Evolutionary conservation across 2,888 invertebrate genomes (phyloP), one percentile per base, ranked within the genome.

Genomic region (Acrocyrtus sp.): DNA sequence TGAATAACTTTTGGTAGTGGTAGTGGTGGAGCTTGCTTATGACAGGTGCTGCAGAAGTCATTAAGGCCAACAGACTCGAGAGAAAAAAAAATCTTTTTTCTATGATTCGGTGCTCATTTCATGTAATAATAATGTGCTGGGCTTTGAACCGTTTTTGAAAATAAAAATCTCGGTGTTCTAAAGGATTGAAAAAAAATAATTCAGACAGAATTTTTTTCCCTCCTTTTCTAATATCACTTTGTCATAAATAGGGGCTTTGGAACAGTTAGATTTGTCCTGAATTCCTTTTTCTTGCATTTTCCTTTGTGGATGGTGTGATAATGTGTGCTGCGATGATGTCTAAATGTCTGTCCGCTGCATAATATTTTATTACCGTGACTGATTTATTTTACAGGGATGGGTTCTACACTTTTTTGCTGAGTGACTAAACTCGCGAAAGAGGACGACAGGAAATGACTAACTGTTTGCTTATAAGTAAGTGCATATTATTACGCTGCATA

Each of bases 231-330:
- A 48, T 58, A 34, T 48, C 34, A 61, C 45, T 61, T 19, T 63
- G 34, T 57, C 15, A 3, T 27, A 10, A 45, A 21, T 19, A 48
- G 17, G 43, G 50, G 51, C 21, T 62, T 58, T 72, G 62, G 63
- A 72, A 72, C 70, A 72, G 70, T 72, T 72, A 72, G 34, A 65
- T 58, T 53, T 45, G 70, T 63, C 70, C 70, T 63, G 63, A 72
- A 58, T 72, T 72, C 43, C 27, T 22, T 12, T 29, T 17, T 41
- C 56, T 57, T 21, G 34, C 27, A 51, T n/a, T 53, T n/a, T 6
- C n/a, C 12, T 57, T 58, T 10, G 29, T 50, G 61, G 45, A 19
- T 26, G 54, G 15, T 61, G 43, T 56, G 62, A 62, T 62, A 54
- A 62, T 70, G 63, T 17, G 17, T 17, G 34, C n/a, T 53, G 51